These are phyloP conservation scores for Halcyon chelicuti DNA, from an alignment of 2,797 vertebrate genomes.

Conservation along the genomic window DNA sequence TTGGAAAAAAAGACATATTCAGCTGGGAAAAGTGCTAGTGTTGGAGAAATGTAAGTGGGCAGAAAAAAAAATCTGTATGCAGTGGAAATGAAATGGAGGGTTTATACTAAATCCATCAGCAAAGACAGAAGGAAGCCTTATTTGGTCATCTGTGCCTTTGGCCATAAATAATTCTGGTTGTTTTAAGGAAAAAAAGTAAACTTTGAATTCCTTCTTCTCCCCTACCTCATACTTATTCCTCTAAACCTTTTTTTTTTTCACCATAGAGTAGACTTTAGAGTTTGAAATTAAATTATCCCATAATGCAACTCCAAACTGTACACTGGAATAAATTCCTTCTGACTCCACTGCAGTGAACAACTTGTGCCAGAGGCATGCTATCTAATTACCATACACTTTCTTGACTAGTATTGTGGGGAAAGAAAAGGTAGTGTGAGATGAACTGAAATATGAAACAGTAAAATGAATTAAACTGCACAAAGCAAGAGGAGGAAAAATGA, in stretches of 20 bases:
- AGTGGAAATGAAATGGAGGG: neutral
- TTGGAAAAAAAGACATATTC: neutral
- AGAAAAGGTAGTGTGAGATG: neutral
- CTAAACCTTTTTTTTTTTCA: neutral
- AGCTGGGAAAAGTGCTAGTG: neutral
- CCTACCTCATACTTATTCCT: neutral
- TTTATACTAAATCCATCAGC: neutral
- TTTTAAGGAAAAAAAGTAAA: neutral
- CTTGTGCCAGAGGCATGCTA: conserved; percentile 30
- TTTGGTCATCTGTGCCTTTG: neutral
- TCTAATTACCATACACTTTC: conserved; percentile 25
- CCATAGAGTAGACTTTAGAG: neutral
- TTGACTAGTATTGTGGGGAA: neutral
- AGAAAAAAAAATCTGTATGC: neutral
- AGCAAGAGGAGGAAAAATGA: neutral
- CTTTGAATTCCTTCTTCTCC: neutral
- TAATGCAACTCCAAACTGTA: neutral
- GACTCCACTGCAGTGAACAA: conserved; percentile 20
- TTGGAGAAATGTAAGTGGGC: neutral
- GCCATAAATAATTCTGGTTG: neutral
- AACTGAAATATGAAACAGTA: conserved; percentile 29
- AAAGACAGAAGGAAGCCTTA: neutral
- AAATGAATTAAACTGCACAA: neutral
- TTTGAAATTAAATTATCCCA: conserved; percentile 10
- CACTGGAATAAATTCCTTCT: conserved; percentile 39